Evolutionary conservation across 1,140 invertebrate genomes (phyloP), one percentile per base, ranked within the genome.

Genomic region (Ganaspis sp.): DNA sequence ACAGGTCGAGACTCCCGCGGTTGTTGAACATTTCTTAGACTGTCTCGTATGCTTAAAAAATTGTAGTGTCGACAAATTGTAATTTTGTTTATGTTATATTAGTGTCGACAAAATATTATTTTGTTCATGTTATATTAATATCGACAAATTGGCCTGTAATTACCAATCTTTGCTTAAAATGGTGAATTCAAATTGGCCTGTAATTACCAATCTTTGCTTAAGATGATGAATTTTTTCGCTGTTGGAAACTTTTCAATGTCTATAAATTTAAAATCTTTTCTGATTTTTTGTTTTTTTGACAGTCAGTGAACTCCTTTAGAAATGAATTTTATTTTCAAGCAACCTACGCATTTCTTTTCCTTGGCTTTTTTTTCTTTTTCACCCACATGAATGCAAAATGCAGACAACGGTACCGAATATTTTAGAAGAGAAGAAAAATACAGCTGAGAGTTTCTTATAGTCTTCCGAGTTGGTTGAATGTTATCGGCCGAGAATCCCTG

Each of bases 1-100:
- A 69, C 80, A 76, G 78, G 78, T 77, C 73, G 73, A 77, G 77
- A 75, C 53, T 76, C 78, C 42, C 42, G 49, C 26, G 12, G 2
- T 49, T n/a, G 45, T 49, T 49, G 4, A 15, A 15, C n/a, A 45
- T 49, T 49, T 49, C 17, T 49, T 49, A 49, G 45, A 17, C 45
- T 17, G 45, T 49, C 12, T 49, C n/a, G 17, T 17, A 49, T 5
- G 17, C 17, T 49, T 49, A 49, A 49, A 49, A 49, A 49, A n/a
- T 49, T 49, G n/a, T 49, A 11, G 11, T 40, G 8, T 9, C 38
- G 11, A 40, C 1, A 40, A 40, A n/a, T n/a, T n/a, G n/a, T n/a
- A n/a, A n/a, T n/a, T n/a, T n/a, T n/a, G n/a, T n/a, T n/a, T n/a
- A n/a, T n/a, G n/a, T n/a, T n/a, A n/a, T n/a, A n/a, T n/a, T n/a